Base-by-base conservation (phyloP, 2,113 vertebrate species). In the Trachemys scripta region DNA sequence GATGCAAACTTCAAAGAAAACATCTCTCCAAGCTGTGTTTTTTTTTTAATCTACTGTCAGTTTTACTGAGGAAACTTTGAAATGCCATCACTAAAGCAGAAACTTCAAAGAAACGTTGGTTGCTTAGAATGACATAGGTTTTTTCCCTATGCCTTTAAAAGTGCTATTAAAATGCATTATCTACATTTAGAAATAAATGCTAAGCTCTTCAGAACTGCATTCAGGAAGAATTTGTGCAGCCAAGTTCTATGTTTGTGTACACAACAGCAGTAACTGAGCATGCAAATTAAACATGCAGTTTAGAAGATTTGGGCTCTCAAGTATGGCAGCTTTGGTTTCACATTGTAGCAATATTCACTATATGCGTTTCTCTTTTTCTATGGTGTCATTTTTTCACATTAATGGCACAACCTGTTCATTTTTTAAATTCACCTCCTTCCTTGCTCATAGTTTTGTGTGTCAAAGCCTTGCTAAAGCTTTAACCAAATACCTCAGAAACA, bases 51-150 rank as follows among this genome's bases (percentile, higher is more conserved):
- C 89, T 93, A 10, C 50, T 93, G 87, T 90, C 90, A 94, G 38
- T 93, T 7, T 87, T 90, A 87, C 24, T 92, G 79, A 90, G 93
- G 92, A 96, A 92, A 83, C 87, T 89, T 96, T 92, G 57, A 80
- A 85, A 81, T 69, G 49, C 82, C 89, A 96, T 42, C 50, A 59
- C 29, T 87, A 84, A 96, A 92, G 79, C 6, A 92, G 69, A 94
- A 95, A 94, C 78, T 94, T 97, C 93, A 96, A 95, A 96, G 84
- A 96, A 93, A 97, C 84, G 45, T 11, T 90, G 57, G 50, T 90
- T 90, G 47, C 24, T 5, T 2, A 79, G 31, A 89, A 92, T 59
- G 57, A 42, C 83, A 82, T 84, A 54, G 1, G 1, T 0, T 1
- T 59, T 24, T 53, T 57, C 65, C 45, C 14, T 54, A 5, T 54